These are phyloP conservation scores for Pinna nobilis DNA, from an alignment of 1,140 invertebrate genomes.

Conservation along the genomic window DNA sequence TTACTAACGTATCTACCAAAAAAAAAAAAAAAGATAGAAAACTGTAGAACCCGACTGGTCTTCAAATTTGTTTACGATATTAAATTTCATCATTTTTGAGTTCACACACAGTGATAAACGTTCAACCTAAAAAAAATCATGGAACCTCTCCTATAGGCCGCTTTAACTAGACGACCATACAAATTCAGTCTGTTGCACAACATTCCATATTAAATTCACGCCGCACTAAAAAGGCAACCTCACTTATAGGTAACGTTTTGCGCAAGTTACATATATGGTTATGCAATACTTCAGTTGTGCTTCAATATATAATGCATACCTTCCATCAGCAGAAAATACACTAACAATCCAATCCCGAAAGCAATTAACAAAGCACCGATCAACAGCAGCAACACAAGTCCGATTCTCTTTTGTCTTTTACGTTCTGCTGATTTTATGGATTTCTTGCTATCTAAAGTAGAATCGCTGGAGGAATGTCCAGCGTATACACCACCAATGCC, in stretches of 20 bases:
- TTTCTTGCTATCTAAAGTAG: conserved; percentile 41
- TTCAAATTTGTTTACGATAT: no score
- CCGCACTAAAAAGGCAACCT: not conserved
- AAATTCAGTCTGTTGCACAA: not conserved
- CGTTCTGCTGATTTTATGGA: conserved; percentile 39
- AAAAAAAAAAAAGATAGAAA: no score
- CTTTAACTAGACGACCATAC: not conserved
- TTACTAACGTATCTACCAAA: no score
- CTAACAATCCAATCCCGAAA: conserved; percentile 44
- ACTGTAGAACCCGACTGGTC: no score
- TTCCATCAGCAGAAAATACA: conserved; percentile 39
- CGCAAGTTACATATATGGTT: not conserved
- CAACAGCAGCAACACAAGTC: conserved; percentile 36
- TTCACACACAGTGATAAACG: no score
- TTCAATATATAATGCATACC: conserved; percentile 25
- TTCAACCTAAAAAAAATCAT: not conserved
- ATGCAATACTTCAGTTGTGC: not conserved
- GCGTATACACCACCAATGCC: conserved; percentile 14
- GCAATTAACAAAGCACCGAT: conserved; percentile 44
- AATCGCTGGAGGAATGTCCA: conserved; percentile 37
- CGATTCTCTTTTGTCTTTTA: conserved; percentile 33
- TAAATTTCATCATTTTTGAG: no score
- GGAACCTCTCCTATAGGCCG: not conserved
- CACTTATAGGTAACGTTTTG: not conserved
- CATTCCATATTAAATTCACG: not conserved